Conservation (phyloP, 2,797 vertebrate genomes). For the Fistularia tabacaria region DNA sequence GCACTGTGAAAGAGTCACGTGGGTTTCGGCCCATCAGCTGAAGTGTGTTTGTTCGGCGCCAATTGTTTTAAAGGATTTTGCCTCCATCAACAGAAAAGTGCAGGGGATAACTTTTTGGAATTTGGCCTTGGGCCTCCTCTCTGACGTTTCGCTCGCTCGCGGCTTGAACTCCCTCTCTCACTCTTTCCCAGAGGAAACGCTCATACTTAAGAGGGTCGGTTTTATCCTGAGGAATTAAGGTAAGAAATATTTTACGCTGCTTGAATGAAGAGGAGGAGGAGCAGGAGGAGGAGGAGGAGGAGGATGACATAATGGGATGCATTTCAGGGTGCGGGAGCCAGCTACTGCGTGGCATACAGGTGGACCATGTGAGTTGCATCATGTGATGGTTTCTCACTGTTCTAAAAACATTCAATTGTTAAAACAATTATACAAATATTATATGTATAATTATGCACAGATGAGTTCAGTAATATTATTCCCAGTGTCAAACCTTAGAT, state of each 20-base stretch:
- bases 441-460: no score
- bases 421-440: no score
- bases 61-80: constrained; percentile 79
- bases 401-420: no score
- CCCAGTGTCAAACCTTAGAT: no score
- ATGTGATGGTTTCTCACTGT: no score
- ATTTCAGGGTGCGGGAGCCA: no score
- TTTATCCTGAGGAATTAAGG: constrained; percentile 71
- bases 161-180: constrained; percentile 62
- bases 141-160: constrained; percentile 66
- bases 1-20: constrained; percentile 60
- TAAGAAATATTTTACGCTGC: constrained; percentile 49
- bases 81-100: constrained; percentile 80
- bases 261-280: background rate
- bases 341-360: no score
- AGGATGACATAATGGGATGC: background rate
- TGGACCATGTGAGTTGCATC: no score
- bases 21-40: constrained; percentile 48
- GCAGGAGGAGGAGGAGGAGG: constrained; percentile 15
- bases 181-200: constrained; percentile 65
- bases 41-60: constrained; percentile 67
- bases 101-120: constrained; percentile 81
- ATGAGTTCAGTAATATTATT: no score
- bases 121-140: constrained; percentile 72
- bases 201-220: constrained; percentile 62